Base-by-base conservation (phyloP, 2,888 invertebrate genomes). In the Orthosia incerta region DNA sequence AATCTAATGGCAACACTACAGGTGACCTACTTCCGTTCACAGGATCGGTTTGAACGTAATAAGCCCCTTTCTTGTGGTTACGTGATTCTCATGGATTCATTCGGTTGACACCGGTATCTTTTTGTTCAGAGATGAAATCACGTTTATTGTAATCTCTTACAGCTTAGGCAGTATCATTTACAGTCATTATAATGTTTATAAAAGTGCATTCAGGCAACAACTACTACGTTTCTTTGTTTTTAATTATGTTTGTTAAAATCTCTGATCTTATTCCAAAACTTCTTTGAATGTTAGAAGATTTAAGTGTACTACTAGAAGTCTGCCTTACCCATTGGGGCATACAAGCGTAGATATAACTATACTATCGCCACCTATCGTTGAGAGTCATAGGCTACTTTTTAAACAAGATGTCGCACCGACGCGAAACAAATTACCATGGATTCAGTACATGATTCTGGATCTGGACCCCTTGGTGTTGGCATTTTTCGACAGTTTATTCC, bases 1-100 rank as follows among this genome's bases (percentile, higher is more conserved):
- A 56, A 71, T 77, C 18, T 67, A 71, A 71, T 77, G 67, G 66
- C 76, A 77, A 67, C 72, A 85, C 72, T 67, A 70, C 71, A 75
- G 85, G 76, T 86, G 85, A 85, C 85, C 85, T 77, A 86, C 77
- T 86, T 86, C 64, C 73, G 72, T 18, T 46, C 61, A 20, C 57
- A 48, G 69, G 64, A 80, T 83, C 66, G 72, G 64, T 45, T 74
- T 66, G 66, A 73, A 68, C 57, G 65, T 85, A 74, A 71, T 72
- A 73, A 64, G 56, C 70, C 61, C 66, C 53, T 23, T 64, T 71
- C 64, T 63, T 62, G 82, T 16, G 74, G 76, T 72, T 85, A 82
- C 85, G 71, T 84, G 74, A 74, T 70, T 63, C 73, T 63, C 59
- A 51, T 76, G 65, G 74, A 75, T 77, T 67, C 50, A 45, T 65